Percentiles rank a stretch among this genome's conserved stretches.
phyloP scores from a whole-genome alignment of 2,113 vertebrate species.

The Dicentrarchus labrax region DNA sequence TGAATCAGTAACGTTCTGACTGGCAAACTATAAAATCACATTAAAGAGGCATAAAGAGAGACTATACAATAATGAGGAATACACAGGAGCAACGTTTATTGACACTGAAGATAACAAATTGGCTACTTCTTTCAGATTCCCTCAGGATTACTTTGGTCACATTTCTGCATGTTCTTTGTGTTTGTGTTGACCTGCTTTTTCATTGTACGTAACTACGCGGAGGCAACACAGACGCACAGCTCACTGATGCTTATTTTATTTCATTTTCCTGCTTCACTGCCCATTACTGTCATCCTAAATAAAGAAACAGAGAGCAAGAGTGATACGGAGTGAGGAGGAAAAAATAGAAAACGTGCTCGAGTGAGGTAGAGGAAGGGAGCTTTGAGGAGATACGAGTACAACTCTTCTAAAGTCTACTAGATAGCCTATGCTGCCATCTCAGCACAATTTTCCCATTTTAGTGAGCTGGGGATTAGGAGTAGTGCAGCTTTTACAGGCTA shows the following conservation, averaged over 20 bases:
- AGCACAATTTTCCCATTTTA: conserved; percentile 56
- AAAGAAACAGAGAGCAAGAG: conserved; percentile 40
- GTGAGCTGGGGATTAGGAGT: conserved; percentile 50
- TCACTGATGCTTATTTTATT: conserved; percentile 64
- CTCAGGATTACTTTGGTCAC: conserved; percentile 20
- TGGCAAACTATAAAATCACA: conserved; percentile 3
- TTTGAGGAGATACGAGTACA: conserved; percentile 29
- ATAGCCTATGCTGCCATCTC: conserved; percentile 42
- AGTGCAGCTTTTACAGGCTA: conserved; percentile 28
- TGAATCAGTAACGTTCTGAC: conserved; percentile 8
- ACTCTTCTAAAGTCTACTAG: conserved; percentile 24
- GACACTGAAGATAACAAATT: conserved; percentile 30
- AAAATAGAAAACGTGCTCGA: not conserved
- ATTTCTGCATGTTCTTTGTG: conserved; percentile 2
- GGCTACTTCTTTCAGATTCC: conserved; percentile 21
- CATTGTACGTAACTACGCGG: conserved; percentile 30
- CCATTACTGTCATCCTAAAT: conserved; percentile 68
- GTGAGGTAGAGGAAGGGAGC: conserved; percentile 24
- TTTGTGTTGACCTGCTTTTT: conserved; percentile 50
- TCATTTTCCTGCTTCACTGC: conserved; percentile 63
- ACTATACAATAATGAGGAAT: not conserved
- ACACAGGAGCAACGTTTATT: not conserved
- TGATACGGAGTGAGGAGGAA: not conserved
- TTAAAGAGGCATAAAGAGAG: conserved; percentile 2
- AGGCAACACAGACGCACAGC: conserved; percentile 34